Evolutionary conservation across 2,797 vertebrate species (phyloP).

Genomic region (Malacoraja senta): DNA sequence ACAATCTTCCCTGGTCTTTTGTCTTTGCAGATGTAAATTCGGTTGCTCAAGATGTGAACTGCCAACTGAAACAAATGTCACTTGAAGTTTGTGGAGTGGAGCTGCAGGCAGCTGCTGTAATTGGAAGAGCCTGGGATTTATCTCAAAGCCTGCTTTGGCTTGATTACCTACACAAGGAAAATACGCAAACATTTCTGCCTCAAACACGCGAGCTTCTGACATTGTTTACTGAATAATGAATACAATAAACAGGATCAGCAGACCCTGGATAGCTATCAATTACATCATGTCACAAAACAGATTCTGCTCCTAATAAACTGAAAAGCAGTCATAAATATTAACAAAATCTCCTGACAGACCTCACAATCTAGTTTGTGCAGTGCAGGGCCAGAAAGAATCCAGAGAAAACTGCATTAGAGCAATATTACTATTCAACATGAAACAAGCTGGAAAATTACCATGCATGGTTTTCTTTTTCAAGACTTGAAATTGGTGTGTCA

Average conservation of each 20-base stretch:
- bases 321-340: constrained; percentile 32
- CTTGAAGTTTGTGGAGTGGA: neutral
- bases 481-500: neutral
- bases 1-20: neutral
- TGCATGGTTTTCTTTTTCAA: neutral
- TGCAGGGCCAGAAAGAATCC: neutral
- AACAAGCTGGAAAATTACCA: neutral
- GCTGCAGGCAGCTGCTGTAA: neutral
- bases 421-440: neutral
- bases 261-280: neutral
- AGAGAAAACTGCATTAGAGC: constrained; percentile 7
- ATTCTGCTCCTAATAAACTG: constrained; percentile 30
- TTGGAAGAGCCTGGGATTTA: neutral
- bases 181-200: neutral
- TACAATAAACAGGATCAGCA: constrained; percentile 23
- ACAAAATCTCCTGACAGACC: neutral
- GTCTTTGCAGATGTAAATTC: constrained; percentile 14
- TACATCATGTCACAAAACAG: neutral
- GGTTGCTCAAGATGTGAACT: neutral
- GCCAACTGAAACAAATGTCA: neutral
- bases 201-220: neutral
- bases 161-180: neutral
- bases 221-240: constrained; percentile 26
- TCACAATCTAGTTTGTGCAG: neutral
- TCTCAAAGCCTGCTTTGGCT: neutral